A percentile compares a stretch with the other conserved stretches of the same genome.
Conservation (phyloP, 1,140 invertebrate species). For the Diachasmimorpha longicaudata region DNA sequence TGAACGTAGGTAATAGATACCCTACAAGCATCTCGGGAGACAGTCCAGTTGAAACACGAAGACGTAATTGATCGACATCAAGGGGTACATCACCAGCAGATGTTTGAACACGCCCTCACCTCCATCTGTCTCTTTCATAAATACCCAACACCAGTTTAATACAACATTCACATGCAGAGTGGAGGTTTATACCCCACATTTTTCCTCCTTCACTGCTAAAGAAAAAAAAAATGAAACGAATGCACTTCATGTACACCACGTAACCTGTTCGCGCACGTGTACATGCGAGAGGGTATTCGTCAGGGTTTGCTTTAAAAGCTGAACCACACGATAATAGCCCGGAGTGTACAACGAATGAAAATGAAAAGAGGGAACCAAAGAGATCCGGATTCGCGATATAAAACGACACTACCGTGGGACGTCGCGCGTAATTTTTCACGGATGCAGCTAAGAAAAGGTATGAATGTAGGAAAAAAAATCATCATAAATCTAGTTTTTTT, state of each 20-base stretch:
- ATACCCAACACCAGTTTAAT: constrained; percentile 11
- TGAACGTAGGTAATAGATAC: constrained; percentile 4
- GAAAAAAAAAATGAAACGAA: not conserved
- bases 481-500: constrained; percentile 8
- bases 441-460: constrained; percentile 10
- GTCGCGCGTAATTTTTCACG: constrained; percentile 13
- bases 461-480: not conserved
- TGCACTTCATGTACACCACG: constrained; percentile 12
- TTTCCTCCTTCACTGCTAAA: not conserved
- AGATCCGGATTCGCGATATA: constrained; percentile 13
- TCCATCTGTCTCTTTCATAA: constrained; percentile 47
- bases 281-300: not conserved
- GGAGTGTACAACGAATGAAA: not conserved
- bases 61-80: constrained; percentile 49
- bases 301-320: constrained; percentile 1
- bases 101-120: constrained; percentile 47
- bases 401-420: not conserved
- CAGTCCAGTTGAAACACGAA: constrained; percentile 15
- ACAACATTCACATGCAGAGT: not conserved
- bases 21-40: constrained; percentile 9
- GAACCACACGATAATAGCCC: constrained; percentile 16
- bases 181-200: constrained; percentile 1
- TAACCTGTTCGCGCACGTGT: constrained; percentile 31
- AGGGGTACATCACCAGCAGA: constrained; percentile 49
- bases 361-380: constrained; percentile 1